These are phyloP conservation scores for Hyperopisus bebe DNA, from an alignment of 2,113 vertebrate genomes.

Conservation along the genomic window DNA sequence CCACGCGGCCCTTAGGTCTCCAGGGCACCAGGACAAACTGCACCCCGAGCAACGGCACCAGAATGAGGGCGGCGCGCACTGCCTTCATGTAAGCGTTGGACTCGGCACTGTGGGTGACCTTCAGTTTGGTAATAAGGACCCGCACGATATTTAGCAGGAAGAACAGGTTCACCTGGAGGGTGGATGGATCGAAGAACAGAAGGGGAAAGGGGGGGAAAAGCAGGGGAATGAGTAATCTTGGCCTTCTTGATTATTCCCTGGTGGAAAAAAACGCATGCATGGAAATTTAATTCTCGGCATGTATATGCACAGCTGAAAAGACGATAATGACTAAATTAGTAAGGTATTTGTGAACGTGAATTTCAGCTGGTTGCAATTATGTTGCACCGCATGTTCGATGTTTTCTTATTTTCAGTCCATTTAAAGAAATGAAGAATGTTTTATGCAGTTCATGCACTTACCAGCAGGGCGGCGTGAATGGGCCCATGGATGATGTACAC, in stretches of 20 bases:
- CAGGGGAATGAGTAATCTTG: neutral
- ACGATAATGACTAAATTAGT: neutral
- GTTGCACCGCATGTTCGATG: neutral
- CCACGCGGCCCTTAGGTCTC: constrained; percentile 42
- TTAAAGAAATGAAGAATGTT: neutral
- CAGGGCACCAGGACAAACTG: constrained; percentile 60
- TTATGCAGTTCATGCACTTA: constrained; percentile 48
- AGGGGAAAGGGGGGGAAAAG: neutral
- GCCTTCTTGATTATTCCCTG: neutral
- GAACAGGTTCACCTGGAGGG: constrained; percentile 63
- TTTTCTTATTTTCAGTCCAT: neutral
- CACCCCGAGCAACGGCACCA: constrained; percentile 64
- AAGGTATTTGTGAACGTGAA: neutral
- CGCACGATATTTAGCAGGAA: constrained; percentile 71
- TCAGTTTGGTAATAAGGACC: constrained; percentile 68
- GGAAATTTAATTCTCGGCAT: neutral
- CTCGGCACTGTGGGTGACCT: constrained; percentile 60
- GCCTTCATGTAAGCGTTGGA: constrained; percentile 67
- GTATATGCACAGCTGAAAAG: neutral
- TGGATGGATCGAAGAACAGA: neutral
- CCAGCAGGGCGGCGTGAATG: constrained; percentile 81
- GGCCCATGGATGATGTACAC: constrained; percentile 88
- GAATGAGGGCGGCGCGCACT: constrained; percentile 66
- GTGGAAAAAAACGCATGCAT: no score
- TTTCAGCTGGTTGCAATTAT: neutral